These are phyloP conservation scores for Malacosoma neustria DNA, from an alignment of 2,888 invertebrate genomes.

Conservation along the genomic window DNA sequence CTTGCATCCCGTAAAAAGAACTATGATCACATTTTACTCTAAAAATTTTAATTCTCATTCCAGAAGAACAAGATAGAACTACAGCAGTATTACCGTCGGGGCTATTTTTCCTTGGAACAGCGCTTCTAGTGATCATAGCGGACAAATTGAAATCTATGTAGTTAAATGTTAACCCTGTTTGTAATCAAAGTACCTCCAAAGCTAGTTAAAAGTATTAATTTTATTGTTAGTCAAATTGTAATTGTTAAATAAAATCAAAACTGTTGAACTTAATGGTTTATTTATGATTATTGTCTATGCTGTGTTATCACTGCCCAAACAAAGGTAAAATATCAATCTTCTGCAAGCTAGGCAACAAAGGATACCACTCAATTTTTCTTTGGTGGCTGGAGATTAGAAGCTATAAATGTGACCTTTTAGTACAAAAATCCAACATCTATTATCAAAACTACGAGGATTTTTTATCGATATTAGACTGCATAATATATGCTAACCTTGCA, in stretches of 20 bases:
- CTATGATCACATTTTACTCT: no score
- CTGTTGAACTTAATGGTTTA: conserved; percentile 1
- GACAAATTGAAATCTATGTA: conserved; percentile 58
- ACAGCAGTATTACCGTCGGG: conserved; percentile 53
- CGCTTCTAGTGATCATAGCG: conserved; percentile 57
- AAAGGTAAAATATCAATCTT: no score
- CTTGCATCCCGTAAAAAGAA: no score
- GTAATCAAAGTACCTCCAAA: conserved; percentile 38
- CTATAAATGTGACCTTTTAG: no score
- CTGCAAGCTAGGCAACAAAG: no score
- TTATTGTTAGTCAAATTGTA: conserved; percentile 29
- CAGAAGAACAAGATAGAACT: conserved; percentile 50
- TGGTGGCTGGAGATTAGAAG: no score
- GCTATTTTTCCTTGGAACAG: conserved; percentile 63
- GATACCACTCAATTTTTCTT: no score
- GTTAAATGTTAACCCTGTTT: conserved; percentile 22
- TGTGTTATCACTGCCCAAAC: not conserved
- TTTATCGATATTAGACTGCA: no score
- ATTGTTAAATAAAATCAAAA: conserved; percentile 5
- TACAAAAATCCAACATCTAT: no score
- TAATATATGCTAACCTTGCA: no score
- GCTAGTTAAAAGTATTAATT: conserved; percentile 52
- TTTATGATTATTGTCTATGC: conserved; percentile 1
- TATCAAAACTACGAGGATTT: no score
- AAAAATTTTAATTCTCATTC: conserved; percentile 27